Conservation (phyloP, 1,140 invertebrate species). For the Phocides pigmalion region DNA sequence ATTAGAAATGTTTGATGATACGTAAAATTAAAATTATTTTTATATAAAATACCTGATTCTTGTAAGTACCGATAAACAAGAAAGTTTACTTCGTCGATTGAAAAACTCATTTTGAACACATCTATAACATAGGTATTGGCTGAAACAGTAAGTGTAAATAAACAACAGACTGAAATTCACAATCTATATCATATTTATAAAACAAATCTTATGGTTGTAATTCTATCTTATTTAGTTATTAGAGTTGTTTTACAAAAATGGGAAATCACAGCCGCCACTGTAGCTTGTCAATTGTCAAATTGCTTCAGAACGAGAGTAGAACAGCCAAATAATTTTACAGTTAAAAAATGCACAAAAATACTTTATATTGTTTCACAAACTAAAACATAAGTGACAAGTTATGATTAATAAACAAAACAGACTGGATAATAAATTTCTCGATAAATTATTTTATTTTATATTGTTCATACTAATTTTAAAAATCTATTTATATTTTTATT, state of each 20-base stretch:
- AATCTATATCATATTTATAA: slow-evolving; percentile 1
- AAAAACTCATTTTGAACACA: slow-evolving; percentile 93
- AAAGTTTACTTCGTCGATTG: slow-evolving; percentile 99
- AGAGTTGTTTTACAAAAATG: slow-evolving; percentile 2
- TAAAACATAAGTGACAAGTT: no score
- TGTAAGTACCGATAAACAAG: slow-evolving; percentile 99
- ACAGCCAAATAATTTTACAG: no score
- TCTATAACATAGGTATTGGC: slow-evolving; percentile 2
- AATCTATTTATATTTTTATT: no score
- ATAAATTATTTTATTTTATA: no score
- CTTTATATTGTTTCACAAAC: no score
- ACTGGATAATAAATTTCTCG: no score
- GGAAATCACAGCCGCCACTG: not conserved
- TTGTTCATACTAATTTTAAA: no score
- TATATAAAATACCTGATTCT: slow-evolving; percentile 93
- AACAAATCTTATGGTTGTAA: not conserved
- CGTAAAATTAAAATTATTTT: not conserved
- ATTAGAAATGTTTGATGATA: not conserved
- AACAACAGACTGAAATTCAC: not conserved
- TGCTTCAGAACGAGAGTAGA: no score
- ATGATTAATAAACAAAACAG: no score
- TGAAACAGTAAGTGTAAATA: not conserved
- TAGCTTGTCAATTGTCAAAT: not conserved
- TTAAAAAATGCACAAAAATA: no score
- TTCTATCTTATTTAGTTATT: not conserved